A percentile compares a stretch with the other conserved stretches of the same genome.
These are phyloP conservation scores for Neotoxoptera formosana DNA, from an alignment of 1,140 invertebrate genomes.

Conservation along the genomic window DNA sequence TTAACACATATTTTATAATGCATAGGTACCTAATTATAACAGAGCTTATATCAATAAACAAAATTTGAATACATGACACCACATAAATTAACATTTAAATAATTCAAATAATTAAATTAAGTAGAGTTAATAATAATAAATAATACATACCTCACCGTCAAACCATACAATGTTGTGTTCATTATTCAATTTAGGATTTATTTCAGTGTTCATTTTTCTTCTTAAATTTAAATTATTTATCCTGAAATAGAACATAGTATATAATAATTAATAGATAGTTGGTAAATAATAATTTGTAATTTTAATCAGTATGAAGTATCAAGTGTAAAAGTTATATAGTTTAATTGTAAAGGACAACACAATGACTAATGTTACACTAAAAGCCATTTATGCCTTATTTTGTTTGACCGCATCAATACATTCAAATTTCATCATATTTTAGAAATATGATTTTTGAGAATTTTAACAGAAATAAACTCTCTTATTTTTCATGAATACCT, in stretches of 20 bases:
- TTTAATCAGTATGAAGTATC: neutral
- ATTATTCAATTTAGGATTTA: neutral
- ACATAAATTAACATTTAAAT: neutral
- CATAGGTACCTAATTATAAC: too few relatives aligned
- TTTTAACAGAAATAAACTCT: neutral
- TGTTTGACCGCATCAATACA: neutral
- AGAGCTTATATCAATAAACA: too few relatives aligned
- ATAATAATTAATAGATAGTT: neutral
- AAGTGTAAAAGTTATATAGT: neutral
- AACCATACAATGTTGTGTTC: slow-evolving; percentile 45
- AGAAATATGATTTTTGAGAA: neutral
- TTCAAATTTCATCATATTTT: neutral
- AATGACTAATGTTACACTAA: neutral
- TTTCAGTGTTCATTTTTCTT: neutral
- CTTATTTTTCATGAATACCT: neutral
- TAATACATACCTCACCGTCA: slow-evolving; percentile 41
- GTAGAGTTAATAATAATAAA: neutral
- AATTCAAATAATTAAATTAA: neutral
- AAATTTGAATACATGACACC: too few relatives aligned
- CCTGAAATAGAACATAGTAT: neutral
- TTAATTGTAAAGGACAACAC: neutral
- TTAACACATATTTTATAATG: too few relatives aligned
- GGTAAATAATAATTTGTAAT: neutral
- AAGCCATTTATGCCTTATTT: neutral
- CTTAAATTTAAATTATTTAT: neutral